Evolutionary conservation across 1,140 invertebrate genomes (phyloP).

Genomic region (Uloborus diversus): DNA sequence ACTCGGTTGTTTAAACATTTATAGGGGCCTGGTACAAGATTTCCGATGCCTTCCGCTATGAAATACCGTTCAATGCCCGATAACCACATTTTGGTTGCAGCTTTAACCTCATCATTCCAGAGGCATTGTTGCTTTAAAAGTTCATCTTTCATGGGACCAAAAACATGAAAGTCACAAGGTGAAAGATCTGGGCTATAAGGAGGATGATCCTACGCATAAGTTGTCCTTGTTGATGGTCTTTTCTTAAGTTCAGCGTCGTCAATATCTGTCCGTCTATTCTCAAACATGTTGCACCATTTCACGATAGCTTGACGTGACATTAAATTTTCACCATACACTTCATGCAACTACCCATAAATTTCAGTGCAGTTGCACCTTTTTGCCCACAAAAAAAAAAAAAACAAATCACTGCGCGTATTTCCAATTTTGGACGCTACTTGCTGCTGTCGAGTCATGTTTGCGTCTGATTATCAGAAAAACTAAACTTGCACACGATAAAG

Average conservation of each 20-base stretch:
- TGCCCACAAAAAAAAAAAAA: not conserved
- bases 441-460: not conserved
- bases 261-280: not conserved
- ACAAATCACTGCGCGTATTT: not conserved
- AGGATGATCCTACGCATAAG: too few species aligned
- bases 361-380: not conserved
- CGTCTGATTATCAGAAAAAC: not conserved
- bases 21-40: not conserved
- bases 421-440: not conserved
- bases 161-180: not conserved
- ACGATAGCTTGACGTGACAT: not conserved
- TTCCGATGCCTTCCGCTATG: not conserved
- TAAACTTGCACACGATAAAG: not conserved
- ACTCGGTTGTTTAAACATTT: not conserved
- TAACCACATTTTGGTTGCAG: not conserved
- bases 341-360: too few species aligned
- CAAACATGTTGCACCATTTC: not conserved
- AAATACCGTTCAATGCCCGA: not conserved
- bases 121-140: not conserved
- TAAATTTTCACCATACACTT: too few species aligned
- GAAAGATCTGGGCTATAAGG: too few species aligned
- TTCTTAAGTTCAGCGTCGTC: not conserved
- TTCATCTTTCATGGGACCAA: not conserved
- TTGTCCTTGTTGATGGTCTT: not conserved
- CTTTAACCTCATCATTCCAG: not conserved